Conservation (phyloP, 2,888 invertebrate species). For the Noctua comes region DNA sequence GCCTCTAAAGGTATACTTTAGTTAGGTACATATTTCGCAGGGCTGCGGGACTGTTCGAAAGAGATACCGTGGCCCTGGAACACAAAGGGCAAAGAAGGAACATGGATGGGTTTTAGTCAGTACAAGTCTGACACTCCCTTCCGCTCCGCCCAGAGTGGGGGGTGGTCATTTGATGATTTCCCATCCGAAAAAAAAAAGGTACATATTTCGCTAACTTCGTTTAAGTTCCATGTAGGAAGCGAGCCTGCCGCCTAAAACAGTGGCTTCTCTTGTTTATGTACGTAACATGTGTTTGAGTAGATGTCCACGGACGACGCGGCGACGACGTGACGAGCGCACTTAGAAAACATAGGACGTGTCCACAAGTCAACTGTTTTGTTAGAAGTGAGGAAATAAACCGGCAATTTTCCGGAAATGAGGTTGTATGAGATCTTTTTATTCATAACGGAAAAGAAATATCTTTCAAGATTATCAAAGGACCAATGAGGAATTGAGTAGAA, state of each 20-base stretch:
- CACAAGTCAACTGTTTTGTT: slow-evolving; percentile 19
- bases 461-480: neutral
- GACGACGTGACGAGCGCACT: neutral
- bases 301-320: slow-evolving; percentile 3
- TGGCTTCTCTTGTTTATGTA: neutral
- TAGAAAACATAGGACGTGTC: slow-evolving; percentile 23
- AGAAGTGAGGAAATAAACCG: neutral
- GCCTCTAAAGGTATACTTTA: neutral
- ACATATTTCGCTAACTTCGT: too few species aligned
- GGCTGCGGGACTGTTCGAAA: too few species aligned
- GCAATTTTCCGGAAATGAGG: neutral
- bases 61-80: too few species aligned
- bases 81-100: too few species aligned
- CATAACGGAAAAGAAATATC: neutral
- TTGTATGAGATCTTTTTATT: slow-evolving; percentile 8
- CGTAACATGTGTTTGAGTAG: slow-evolving; percentile 35
- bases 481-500: neutral
- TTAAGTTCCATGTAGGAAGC: neutral
- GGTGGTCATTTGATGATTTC: too few species aligned
- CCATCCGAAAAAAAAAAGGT: too few species aligned
- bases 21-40: too few species aligned
- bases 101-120: too few species aligned
- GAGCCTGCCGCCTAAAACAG: neutral
- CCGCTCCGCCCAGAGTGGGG: too few species aligned
- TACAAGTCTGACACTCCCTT: too few species aligned